These are phyloP conservation scores for Sigmodon hispidus DNA, from an alignment of 2,113 vertebrate genomes.

Conservation along the genomic window DNA sequence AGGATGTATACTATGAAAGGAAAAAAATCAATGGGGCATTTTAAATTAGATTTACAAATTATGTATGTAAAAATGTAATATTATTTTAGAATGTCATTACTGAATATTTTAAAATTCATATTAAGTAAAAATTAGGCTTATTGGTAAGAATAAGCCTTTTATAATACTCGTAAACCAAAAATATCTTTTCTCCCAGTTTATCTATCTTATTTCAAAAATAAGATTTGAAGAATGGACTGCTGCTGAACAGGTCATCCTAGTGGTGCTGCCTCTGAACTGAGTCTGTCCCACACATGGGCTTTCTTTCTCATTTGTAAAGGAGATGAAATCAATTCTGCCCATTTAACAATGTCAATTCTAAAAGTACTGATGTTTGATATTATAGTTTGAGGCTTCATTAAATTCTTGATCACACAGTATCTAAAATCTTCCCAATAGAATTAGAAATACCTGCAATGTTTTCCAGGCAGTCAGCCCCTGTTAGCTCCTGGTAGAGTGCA, in stretches of 20 bases:
- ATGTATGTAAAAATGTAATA: background rate
- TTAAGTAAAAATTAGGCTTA: background rate
- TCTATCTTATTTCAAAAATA: background rate
- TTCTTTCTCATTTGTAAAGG: slow-evolving; percentile 2
- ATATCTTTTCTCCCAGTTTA: background rate
- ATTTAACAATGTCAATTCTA: slow-evolving; percentile 25
- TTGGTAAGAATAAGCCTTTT: background rate
- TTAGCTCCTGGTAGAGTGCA: slow-evolving; percentile 83
- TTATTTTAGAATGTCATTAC: background rate
- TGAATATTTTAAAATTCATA: background rate
- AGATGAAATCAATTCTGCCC: background rate
- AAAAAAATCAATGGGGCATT: slow-evolving; percentile 32
- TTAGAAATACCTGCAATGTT: slow-evolving; percentile 77
- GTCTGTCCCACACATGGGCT: background rate
- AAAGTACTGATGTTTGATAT: background rate
- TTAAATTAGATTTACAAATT: slow-evolving; percentile 27
- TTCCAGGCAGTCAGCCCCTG: slow-evolving; percentile 68
- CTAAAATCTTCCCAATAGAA: background rate
- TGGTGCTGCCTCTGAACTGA: background rate
- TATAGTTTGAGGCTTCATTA: background rate
- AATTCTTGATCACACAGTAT: background rate
- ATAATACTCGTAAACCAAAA: slow-evolving; percentile 33
- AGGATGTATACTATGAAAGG: background rate
- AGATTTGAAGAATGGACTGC: background rate
- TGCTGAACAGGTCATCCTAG: background rate